These are phyloP conservation scores for Paratilapia polleni DNA, from an alignment of 2,113 vertebrate genomes.

Conservation along the genomic window DNA sequence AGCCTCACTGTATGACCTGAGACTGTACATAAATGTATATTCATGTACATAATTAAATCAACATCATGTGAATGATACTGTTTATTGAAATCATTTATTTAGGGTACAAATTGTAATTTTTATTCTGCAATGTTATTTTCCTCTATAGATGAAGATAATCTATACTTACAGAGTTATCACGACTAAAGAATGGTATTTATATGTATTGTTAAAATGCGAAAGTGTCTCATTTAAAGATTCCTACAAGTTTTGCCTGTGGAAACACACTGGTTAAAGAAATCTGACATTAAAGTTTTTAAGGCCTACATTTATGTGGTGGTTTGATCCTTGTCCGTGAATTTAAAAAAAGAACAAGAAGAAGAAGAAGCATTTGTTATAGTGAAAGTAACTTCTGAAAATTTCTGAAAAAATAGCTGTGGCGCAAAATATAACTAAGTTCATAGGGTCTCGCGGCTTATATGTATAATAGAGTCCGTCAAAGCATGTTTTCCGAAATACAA, in stretches of 20 bases:
- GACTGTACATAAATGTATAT: slow-evolving; percentile 81
- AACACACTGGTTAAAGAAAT: not conserved
- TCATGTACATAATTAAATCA: slow-evolving; percentile 82
- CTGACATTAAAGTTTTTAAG: not conserved
- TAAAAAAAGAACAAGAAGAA: not conserved
- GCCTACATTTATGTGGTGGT: not conserved
- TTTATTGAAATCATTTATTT: slow-evolving; percentile 34
- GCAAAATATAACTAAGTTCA: not conserved
- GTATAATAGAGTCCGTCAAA: not conserved
- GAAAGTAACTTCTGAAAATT: not conserved
- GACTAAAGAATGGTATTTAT: not conserved
- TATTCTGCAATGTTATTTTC: not conserved
- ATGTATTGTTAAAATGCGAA: not conserved
- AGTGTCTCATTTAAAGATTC: not conserved
- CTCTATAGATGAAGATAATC: not conserved
- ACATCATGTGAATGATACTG: slow-evolving; percentile 46
- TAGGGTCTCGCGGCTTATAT: not conserved
- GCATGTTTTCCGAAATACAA: not conserved
- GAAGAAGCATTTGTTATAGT: not conserved
- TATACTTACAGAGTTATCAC: not conserved
- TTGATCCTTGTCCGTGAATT: not conserved
- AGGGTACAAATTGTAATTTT: not conserved
- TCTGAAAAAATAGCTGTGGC: not conserved
- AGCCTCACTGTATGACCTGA: slow-evolving; percentile 71
- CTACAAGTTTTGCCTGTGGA: not conserved